Evolutionary conservation across 2,113 vertebrate genomes (phyloP).

Genomic region (Suncus etruscus): DNA sequence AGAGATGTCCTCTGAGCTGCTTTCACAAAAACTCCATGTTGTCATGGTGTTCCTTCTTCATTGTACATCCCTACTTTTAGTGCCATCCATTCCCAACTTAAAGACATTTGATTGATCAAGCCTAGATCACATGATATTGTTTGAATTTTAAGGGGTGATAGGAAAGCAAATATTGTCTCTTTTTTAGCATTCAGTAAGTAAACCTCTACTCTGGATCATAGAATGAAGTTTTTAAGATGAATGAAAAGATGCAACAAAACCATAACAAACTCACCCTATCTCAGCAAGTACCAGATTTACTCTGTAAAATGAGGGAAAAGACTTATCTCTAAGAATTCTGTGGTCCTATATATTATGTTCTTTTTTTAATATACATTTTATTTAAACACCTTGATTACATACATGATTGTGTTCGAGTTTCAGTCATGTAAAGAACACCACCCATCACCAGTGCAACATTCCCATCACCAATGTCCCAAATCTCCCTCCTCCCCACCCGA

Average conservation of each 20-base stretch:
- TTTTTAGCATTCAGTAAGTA: neutral
- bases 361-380: too few species aligned
- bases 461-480: too few species aligned
- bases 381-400: too few species aligned
- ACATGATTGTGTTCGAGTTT: too few species aligned
- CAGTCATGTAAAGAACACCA: too few species aligned
- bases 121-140: neutral
- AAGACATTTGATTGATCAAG: neutral
- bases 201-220: neutral
- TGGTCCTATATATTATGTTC: neutral
- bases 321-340: conserved; percentile 31
- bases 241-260: neutral
- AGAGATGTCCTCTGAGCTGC: too few species aligned
- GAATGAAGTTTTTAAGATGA: neutral
- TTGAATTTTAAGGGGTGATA: neutral
- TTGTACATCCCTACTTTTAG: neutral
- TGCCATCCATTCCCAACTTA: neutral
- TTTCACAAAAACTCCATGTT: neutral
- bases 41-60: neutral
- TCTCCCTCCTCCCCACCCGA: too few species aligned
- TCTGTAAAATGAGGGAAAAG: conserved; percentile 3
- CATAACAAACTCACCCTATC: neutral
- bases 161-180: neutral
- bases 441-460: too few species aligned
- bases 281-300: neutral